Conservation (phyloP, 2,113 vertebrate genomes). For the Murina feae region DNA sequence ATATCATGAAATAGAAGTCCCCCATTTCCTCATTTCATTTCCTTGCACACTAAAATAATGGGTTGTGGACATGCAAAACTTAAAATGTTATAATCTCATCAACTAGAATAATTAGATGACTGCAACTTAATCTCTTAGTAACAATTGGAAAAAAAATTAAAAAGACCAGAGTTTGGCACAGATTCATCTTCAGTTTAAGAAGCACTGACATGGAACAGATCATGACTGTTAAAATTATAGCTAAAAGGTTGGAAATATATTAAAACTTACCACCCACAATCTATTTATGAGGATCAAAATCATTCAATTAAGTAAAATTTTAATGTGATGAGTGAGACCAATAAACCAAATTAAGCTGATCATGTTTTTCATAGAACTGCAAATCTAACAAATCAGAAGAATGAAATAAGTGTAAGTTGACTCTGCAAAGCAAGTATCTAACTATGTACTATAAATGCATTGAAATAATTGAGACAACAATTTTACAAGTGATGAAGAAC, state of each 20-base stretch:
- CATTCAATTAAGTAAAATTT: not conserved
- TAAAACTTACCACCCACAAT: not conserved
- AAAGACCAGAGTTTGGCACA: not conserved
- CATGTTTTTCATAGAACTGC: not conserved
- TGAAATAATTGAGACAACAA: not conserved
- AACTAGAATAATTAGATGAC: not conserved
- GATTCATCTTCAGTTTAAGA: not conserved
- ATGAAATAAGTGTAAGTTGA: not conserved
- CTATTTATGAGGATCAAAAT: slow-evolving; percentile 15
- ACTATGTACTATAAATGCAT: not conserved
- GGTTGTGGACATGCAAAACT: not conserved
- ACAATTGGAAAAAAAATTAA: not conserved
- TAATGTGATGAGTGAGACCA: not conserved
- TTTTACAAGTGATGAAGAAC: not conserved
- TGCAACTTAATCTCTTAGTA: not conserved
- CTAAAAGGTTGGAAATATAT: not conserved
- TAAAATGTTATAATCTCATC: not conserved
- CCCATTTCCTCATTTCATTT: not conserved
- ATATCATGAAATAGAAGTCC: not conserved
- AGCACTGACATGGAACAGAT: not conserved
- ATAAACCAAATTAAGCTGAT: not conserved
- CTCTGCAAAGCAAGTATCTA: not conserved
- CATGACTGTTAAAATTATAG: not conserved
- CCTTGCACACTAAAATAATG: slow-evolving; percentile 4
- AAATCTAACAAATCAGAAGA: not conserved